Conservation (phyloP, 2,113 vertebrate genomes). For the Myiozetetes cayanensis region DNA sequence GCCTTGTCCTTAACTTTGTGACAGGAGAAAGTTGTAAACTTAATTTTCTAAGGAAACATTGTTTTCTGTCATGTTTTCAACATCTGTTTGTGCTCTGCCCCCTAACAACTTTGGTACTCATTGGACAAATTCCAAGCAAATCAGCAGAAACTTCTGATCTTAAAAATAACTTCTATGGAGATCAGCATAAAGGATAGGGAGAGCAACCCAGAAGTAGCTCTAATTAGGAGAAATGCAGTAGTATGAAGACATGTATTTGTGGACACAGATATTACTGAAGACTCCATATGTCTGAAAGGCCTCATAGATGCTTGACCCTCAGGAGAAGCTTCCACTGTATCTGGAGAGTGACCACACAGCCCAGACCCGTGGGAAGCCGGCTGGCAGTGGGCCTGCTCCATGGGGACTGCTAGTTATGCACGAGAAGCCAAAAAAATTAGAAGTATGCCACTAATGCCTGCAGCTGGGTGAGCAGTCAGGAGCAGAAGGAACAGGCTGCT, state of each 20-base stretch:
- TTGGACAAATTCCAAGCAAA: neutral
- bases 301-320: neutral
- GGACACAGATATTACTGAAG: neutral
- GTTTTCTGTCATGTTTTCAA: neutral
- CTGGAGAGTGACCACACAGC: neutral
- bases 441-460: neutral
- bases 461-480: neutral
- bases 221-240: neutral
- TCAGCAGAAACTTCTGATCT: neutral
- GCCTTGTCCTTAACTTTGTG: neutral
- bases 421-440: neutral
- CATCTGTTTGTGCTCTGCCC: neutral
- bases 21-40: neutral
- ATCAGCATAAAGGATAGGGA: neutral
- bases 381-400: neutral
- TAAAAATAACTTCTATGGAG: neutral
- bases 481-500: neutral
- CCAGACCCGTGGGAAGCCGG: neutral
- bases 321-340: neutral
- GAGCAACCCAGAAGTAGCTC: neutral
- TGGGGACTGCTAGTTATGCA: neutral
- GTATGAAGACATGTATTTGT: neutral
- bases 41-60: neutral
- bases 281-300: neutral
- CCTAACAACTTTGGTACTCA: neutral